Evolutionary conservation across 2,797 vertebrate genomes (phyloP).

Genomic region (Choloepus didactylus): DNA sequence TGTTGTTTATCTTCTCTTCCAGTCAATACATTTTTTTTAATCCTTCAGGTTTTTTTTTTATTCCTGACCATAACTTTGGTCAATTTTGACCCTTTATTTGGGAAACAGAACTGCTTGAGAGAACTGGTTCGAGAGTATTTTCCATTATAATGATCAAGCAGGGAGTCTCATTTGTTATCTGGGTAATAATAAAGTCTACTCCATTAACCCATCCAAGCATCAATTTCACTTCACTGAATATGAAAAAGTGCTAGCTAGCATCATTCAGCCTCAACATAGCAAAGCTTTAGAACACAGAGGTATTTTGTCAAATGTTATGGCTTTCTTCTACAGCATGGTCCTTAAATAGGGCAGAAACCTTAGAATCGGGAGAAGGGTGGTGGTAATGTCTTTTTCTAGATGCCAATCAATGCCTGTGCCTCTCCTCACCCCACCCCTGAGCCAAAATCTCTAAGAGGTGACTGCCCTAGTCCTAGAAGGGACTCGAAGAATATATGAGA

Average conservation of each 20-base stretch:
- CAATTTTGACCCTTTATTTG: not conserved
- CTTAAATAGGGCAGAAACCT: not conserved
- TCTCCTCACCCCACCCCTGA: too few relatives aligned
- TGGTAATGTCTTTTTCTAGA: not conserved
- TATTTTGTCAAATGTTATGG: not conserved
- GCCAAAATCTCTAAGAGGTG: not conserved
- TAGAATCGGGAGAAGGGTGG: not conserved
- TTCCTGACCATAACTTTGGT: not conserved
- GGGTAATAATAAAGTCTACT: not conserved
- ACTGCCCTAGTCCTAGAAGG: not conserved
- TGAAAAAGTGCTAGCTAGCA: not conserved
- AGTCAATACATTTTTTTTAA: conserved; percentile 41
- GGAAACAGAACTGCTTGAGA: not conserved
- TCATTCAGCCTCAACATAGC: not conserved
- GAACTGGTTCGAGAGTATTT: not conserved
- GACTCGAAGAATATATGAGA: not conserved
- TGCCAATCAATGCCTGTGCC: not conserved
- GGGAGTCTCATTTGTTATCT: conserved; percentile 79
- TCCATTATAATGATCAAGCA: conserved; percentile 67
- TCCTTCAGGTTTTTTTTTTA: not conserved
- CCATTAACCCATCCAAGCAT: conserved; percentile 23
- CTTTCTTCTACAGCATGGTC: not conserved
- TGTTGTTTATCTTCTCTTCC: conserved; percentile 40
- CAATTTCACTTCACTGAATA: conserved; percentile 8
- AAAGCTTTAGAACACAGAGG: not conserved